Conservation (phyloP, 2,888 invertebrate species). For the Drosophila kambysellisi region DNA sequence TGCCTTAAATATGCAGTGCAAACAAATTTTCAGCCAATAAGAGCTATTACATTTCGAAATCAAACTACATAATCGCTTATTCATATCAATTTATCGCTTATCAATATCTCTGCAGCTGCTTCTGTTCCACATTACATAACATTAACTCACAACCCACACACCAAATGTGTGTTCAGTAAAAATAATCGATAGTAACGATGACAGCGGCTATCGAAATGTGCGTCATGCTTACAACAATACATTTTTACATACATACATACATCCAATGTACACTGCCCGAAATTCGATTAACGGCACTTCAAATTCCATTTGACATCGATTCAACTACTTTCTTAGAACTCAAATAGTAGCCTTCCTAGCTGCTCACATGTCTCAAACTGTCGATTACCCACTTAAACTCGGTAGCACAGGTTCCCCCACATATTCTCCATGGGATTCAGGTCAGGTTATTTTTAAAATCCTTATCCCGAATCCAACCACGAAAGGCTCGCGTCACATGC, state of each 20-base stretch:
- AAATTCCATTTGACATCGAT: too few species aligned
- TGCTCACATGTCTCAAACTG: too few species aligned
- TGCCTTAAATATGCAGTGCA: constrained; percentile 37
- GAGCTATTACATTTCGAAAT: constrained; percentile 21
- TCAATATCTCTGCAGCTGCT: background rate
- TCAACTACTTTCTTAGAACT: too few species aligned
- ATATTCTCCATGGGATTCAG: too few species aligned
- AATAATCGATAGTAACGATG: background rate
- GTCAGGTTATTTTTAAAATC: too few species aligned
- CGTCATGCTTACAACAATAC: background rate
- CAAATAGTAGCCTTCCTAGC: too few species aligned
- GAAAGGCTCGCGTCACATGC: too few species aligned
- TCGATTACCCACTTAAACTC: too few species aligned
- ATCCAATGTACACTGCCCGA: too few species aligned
- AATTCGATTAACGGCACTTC: too few species aligned
- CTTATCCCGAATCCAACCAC: too few species aligned
- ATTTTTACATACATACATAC: background rate
- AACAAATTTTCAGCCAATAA: constrained; percentile 24
- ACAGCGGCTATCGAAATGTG: background rate
- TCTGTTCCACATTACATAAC: background rate
- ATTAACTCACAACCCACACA: background rate
- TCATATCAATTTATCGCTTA: constrained; percentile 20
- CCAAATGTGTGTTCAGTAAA: background rate
- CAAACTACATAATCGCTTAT: constrained; percentile 26
- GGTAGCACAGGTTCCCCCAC: too few species aligned